Evolutionary conservation across 2,113 vertebrate species (phyloP).

Genomic region (Tretioscincus oriximinensis): DNA sequence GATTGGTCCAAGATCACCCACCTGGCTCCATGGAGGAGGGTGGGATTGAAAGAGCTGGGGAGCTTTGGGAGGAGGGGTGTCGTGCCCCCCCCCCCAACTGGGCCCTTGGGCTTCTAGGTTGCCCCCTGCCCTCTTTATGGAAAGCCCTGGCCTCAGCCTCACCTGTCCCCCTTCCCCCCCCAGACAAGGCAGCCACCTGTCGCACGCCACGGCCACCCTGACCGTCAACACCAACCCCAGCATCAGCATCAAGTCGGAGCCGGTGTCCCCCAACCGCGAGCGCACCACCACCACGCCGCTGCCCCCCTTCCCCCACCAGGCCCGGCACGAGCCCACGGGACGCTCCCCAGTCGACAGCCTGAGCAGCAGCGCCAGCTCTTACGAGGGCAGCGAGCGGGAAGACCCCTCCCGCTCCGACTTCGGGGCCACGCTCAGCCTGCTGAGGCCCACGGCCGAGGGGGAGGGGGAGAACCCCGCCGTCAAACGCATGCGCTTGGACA

Average conservation of each 20-base stretch:
- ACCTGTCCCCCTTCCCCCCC: not conserved
- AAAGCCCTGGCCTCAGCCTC: not conserved
- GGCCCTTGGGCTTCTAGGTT: not conserved
- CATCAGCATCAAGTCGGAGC: slow-evolving; percentile 96
- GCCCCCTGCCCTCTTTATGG: not conserved
- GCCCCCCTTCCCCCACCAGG: slow-evolving; percentile 76
- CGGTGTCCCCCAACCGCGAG: slow-evolving; percentile 90
- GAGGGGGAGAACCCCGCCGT: slow-evolving; percentile 85
- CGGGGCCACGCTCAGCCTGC: slow-evolving; percentile 79
- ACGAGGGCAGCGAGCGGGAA: slow-evolving; percentile 90
- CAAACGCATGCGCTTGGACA: slow-evolving; percentile 91
- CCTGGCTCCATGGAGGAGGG: too few relatives aligned
- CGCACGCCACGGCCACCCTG: slow-evolving; percentile 89
- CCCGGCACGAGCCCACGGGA: slow-evolving; percentile 82
- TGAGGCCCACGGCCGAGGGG: slow-evolving; percentile 78
- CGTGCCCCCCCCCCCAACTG: too few relatives aligned
- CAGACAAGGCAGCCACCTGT: slow-evolving; percentile 87
- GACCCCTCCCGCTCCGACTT: slow-evolving; percentile 81
- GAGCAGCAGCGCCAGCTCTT: slow-evolving; percentile 92
- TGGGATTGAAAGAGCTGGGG: too few relatives aligned
- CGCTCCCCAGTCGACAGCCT: slow-evolving; percentile 89
- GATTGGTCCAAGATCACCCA: too few relatives aligned
- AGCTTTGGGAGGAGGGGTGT: too few relatives aligned
- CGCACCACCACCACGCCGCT: slow-evolving; percentile 84
- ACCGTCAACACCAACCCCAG: slow-evolving; percentile 90